phyloP scores from a whole-genome alignment of 2,113 vertebrate species.

The Nothoprocta perdicaria region DNA sequence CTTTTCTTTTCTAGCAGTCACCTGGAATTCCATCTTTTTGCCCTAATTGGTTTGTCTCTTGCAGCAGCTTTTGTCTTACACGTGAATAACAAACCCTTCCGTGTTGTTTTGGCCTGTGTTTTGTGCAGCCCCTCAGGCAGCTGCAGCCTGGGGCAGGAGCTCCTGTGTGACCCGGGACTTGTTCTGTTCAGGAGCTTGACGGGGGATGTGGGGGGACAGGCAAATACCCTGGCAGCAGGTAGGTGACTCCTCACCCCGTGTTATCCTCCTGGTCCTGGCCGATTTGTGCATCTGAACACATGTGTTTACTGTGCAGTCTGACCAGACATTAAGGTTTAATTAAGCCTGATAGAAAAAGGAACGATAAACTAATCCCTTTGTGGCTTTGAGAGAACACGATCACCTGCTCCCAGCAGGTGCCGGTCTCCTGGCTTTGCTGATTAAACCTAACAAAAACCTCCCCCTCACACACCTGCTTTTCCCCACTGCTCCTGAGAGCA shows the following conservation, averaged over 20 bases:
- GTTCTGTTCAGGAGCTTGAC: not conserved
- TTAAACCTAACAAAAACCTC: not conserved
- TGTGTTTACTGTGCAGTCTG: not conserved
- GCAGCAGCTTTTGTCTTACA: not conserved
- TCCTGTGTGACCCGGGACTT: accelerated
- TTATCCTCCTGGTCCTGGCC: not conserved
- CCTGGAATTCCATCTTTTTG: not conserved
- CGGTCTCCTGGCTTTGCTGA: not conserved
- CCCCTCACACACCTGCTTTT: not conserved
- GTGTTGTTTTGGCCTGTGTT: not conserved
- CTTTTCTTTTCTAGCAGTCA: not conserved
- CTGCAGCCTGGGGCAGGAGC: not conserved
- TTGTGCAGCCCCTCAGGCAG: not conserved
- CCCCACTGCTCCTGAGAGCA: not conserved
- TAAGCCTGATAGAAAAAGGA: not conserved
- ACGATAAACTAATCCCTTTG: not conserved
- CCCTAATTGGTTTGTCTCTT: not conserved
- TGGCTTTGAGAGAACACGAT: not conserved
- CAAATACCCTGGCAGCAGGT: not conserved
- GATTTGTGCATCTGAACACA: not conserved
- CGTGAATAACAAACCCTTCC: not conserved
- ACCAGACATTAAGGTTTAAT: not conserved
- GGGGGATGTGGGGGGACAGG: no score
- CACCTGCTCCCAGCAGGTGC: not conserved
- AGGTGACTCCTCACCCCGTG: not conserved